Evolutionary conservation across 2,888 invertebrate species (phyloP).

Genomic region (Venustoraphidia nigricollis): DNA sequence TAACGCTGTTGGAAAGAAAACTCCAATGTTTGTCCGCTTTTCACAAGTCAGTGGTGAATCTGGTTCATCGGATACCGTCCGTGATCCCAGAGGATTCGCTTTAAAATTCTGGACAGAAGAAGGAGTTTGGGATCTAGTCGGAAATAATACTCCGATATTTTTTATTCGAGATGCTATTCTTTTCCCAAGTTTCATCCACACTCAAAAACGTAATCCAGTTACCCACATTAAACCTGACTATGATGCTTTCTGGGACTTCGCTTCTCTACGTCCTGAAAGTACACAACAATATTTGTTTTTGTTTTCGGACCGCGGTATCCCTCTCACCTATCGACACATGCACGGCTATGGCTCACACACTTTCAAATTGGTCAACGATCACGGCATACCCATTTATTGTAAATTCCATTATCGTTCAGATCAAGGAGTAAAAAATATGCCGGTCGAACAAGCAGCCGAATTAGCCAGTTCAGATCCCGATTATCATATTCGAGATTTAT

Average conservation of each 20-base stretch:
- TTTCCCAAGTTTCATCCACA: slow-evolving; percentile 92
- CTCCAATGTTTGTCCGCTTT: slow-evolving; percentile 65
- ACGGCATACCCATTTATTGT: slow-evolving; percentile 55
- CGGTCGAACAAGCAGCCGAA: slow-evolving; percentile 48
- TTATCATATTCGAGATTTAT: slow-evolving; percentile 76
- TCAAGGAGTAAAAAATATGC: slow-evolving; percentile 75
- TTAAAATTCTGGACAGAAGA: slow-evolving; percentile 88
- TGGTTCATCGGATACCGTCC: slow-evolving; percentile 80
- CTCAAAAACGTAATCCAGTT: slow-evolving; percentile 89
- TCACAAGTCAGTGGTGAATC: slow-evolving; percentile 82
- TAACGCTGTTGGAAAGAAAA: slow-evolving; percentile 58
- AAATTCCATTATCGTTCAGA: slow-evolving; percentile 91
- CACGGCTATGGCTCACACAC: slow-evolving; percentile 93
- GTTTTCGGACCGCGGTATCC: slow-evolving; percentile 86
- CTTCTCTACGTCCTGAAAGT: slow-evolving; percentile 73
- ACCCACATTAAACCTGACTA: slow-evolving; percentile 73
- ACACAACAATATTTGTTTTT: slow-evolving; percentile 72
- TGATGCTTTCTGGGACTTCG: slow-evolving; percentile 95
- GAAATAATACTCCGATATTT: slow-evolving; percentile 87
- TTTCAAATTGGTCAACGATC: slow-evolving; percentile 73
- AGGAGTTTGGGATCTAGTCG: slow-evolving; percentile 87
- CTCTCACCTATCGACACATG: slow-evolving; percentile 86
- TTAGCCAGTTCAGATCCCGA: slow-evolving; percentile 74
- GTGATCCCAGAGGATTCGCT: slow-evolving; percentile 87
- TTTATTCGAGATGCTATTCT: slow-evolving; percentile 80